phyloP scores from a whole-genome alignment of 2,888 invertebrate genomes.

The Laothoe populi region DNA sequence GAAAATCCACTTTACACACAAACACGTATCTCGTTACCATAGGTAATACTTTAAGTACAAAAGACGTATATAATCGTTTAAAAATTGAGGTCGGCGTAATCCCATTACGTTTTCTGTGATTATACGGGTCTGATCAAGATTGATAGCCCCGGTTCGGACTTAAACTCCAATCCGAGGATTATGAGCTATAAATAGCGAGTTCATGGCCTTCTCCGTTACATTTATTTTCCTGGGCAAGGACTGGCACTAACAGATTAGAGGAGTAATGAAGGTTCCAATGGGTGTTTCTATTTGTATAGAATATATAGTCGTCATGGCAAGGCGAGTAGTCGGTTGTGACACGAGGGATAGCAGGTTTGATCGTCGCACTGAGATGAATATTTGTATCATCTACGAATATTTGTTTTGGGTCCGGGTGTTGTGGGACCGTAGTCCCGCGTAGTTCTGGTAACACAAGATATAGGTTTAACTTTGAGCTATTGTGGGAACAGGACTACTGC shows the following conservation, averaged over 20 bases:
- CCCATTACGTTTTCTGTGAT: constrained; percentile 76
- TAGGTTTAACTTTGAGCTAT: no score
- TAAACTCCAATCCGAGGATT: constrained; percentile 69
- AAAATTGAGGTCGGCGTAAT: constrained; percentile 72
- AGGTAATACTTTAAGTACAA: constrained; percentile 29
- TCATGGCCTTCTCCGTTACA: constrained; percentile 52
- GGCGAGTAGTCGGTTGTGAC: no score
- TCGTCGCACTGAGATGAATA: no score
- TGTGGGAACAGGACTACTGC: no score
- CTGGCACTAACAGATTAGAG: constrained; percentile 21
- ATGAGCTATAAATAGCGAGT: constrained; percentile 70
- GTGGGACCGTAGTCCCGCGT: no score
- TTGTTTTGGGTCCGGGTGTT: no score
- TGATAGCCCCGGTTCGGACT: constrained; percentile 69
- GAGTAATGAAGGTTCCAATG: constrained; percentile 11
- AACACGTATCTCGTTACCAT: constrained; percentile 36
- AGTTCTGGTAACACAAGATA: no score
- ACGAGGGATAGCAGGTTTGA: no score
- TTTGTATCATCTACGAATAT: no score
- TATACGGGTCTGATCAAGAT: constrained; percentile 80
- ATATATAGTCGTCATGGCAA: no score
- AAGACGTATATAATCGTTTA: constrained; percentile 59
- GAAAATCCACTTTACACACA: neutral
- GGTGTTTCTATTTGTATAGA: neutral
- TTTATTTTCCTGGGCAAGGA: constrained; percentile 33